phyloP scores from a whole-genome alignment of 2,888 invertebrate species.

The Polietes domitor region DNA sequence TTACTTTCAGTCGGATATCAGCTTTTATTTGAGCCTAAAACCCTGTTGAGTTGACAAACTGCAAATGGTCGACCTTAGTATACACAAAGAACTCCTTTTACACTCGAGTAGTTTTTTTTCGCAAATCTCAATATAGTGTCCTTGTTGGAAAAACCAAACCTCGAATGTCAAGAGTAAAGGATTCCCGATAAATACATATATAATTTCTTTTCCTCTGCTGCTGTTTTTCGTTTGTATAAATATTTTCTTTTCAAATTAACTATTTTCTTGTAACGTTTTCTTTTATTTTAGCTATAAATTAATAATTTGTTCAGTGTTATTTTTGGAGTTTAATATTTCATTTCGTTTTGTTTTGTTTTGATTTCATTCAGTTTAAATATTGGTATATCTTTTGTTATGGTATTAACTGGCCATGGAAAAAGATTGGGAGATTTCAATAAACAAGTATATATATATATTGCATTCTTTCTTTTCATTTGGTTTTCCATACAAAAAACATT shows the following conservation, averaged over 20 bases:
- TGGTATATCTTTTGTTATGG: conserved; percentile 51
- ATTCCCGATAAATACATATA: too few species aligned
- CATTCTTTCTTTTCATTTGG: neutral
- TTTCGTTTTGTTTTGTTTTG: conserved; percentile 25
- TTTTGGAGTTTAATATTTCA: conserved; percentile 4
- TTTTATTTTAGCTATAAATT: conserved; percentile 53
- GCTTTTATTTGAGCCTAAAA: too few species aligned
- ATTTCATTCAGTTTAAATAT: conserved; percentile 40
- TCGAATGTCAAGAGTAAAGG: too few species aligned
- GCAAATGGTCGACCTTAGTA: too few species aligned
- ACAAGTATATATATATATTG: conserved; percentile 41
- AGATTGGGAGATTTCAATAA: neutral
- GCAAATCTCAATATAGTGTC: too few species aligned
- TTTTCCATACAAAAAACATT: conserved; percentile 36
- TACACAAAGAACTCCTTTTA: too few species aligned
- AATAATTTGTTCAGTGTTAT: conserved; percentile 7
- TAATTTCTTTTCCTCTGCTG: neutral
- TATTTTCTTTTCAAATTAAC: conserved; percentile 52
- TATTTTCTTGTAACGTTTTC: conserved; percentile 37
- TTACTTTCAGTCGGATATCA: too few species aligned
- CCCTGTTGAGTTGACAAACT: too few species aligned
- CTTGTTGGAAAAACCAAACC: too few species aligned
- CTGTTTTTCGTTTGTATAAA: conserved; percentile 19
- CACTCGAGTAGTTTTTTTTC: too few species aligned
- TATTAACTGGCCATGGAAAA: conserved; percentile 9